phyloP scores from a whole-genome alignment of 2,797 vertebrate species.

The Semaprochilodus insignis region DNA sequence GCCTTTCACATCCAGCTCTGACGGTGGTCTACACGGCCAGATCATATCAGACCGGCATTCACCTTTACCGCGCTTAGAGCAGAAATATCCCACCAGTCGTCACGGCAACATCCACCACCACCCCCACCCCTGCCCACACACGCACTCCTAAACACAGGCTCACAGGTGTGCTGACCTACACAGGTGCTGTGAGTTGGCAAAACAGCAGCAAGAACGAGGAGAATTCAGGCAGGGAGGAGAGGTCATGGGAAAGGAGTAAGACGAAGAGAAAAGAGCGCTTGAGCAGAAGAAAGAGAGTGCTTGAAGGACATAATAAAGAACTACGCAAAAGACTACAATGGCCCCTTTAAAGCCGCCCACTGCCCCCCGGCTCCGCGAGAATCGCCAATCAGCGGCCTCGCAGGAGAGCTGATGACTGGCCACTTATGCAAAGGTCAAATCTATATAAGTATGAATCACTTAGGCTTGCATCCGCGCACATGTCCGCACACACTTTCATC shows the following conservation, averaged over 20 bases:
- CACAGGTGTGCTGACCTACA: slow-evolving; percentile 53
- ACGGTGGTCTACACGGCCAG: slow-evolving; percentile 58
- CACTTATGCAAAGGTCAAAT: slow-evolving; percentile 55
- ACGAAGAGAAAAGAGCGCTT: slow-evolving; percentile 11
- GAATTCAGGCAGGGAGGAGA: slow-evolving; percentile 25
- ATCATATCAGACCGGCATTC: slow-evolving; percentile 58
- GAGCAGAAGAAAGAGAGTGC: slow-evolving; percentile 8
- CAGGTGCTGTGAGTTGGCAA: slow-evolving; percentile 48
- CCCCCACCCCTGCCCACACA: not conserved
- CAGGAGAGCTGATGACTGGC: slow-evolving; percentile 45
- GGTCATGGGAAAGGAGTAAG: slow-evolving; percentile 51
- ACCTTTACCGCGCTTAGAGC: slow-evolving; percentile 12
- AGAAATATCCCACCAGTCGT: slow-evolving; percentile 47
- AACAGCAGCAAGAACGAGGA: slow-evolving; percentile 18
- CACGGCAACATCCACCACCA: slow-evolving; percentile 17
- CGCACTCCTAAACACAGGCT: slow-evolving; percentile 1
- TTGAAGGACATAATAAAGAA: slow-evolving; percentile 15
- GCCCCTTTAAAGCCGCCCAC: slow-evolving; percentile 35
- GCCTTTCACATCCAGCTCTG: slow-evolving; percentile 53
- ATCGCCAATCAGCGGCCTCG: slow-evolving; percentile 29
- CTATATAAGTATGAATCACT: slow-evolving; percentile 49
- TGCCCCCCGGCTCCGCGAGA: not conserved
- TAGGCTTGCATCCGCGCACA: not conserved
- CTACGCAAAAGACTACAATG: slow-evolving; percentile 36
- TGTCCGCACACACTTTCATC: slow-evolving; percentile 32